phyloP scores from a whole-genome alignment of 2,797 vertebrate genomes.

The Fundulus diaphanus region DNA sequence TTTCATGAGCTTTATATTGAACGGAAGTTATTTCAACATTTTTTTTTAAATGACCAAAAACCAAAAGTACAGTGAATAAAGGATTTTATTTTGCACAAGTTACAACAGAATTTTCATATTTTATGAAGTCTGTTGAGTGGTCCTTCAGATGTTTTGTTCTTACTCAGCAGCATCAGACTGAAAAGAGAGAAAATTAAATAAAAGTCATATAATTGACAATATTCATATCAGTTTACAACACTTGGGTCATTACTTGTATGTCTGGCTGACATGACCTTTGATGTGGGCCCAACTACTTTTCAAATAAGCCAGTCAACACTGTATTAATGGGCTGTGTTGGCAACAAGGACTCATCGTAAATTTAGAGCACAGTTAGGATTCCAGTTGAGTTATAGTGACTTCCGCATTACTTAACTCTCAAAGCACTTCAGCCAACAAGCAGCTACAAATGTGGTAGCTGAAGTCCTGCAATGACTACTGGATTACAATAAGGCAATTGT shows the following conservation, averaged over 20 bases:
- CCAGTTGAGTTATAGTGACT: constrained; percentile 38
- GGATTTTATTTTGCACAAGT: constrained; percentile 9
- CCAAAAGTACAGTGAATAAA: not conserved
- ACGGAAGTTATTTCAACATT: not conserved
- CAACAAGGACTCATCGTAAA: constrained; percentile 40
- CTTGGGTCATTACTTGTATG: constrained; percentile 1
- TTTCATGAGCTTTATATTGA: not conserved
- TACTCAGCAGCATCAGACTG: constrained; percentile 17
- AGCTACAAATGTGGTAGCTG: constrained; percentile 27
- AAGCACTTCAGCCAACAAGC: constrained; percentile 34
- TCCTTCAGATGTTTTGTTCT: constrained; percentile 3
- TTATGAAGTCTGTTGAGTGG: constrained; percentile 11
- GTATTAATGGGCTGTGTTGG: constrained; percentile 35
- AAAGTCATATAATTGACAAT: constrained; percentile 2
- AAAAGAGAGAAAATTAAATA: constrained; percentile 3
- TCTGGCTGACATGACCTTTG: constrained; percentile 11
- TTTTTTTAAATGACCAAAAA: not conserved
- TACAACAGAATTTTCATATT: constrained; percentile 24
- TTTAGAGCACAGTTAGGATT: constrained; percentile 43
- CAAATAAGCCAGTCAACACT: constrained; percentile 36
- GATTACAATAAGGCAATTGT: constrained; percentile 58
- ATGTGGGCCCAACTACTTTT: constrained; percentile 22
- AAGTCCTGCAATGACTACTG: constrained; percentile 43
- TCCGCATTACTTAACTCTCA: constrained; percentile 32
- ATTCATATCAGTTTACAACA: constrained; percentile 7